Evolutionary conservation across 2,888 invertebrate genomes (phyloP), one percentile per base, ranked within the genome.

Genomic region (Eurois occulta): DNA sequence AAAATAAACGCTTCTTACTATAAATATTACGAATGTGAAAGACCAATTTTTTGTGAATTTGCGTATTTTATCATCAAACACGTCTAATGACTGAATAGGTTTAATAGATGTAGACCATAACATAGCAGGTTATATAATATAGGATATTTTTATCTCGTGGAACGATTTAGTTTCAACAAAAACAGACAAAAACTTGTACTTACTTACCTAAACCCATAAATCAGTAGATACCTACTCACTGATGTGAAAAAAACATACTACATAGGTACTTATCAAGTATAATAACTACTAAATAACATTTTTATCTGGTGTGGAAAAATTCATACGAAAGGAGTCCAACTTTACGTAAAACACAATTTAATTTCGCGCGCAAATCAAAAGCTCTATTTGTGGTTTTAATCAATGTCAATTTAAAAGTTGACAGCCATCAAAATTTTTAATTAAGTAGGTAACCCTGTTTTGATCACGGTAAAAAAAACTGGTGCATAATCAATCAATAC

Each of bases 381-480:
- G 24, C 24, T 28, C 6, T 21, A 32, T 62, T 21, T 4, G 10
- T 62, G 35, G 10, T 24, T 64, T 38, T 43, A 35, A 38, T 46
- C 21, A 35, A 32, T 32, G 46, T 68, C 21, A 46, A 32, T 68
- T 67, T 10, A 13, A 55, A 32, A 68, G 28, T 68, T 78, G 69
- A 58, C 77, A n/a, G 79, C 16, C 68, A 18, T 18, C 11, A 78
- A 77, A 52, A 52, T 60, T 28, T 58, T 32, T 21, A n/a, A 18
- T 21, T 3, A 38, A 4, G 11, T n/a, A n/a, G 0, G n/a, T 11
- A n/a, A 16, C 46, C 38, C 21, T 74, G 28, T 4, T 32, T 28
- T 6, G 46, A n/a, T 60, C 3, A 41, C 16, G 16, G 4, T 28
- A 13, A 11, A 68, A 41, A 55, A 67, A 10, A 5, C 4, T 7